These are phyloP conservation scores for Chydorus sphaericus DNA, from an alignment of 2,888 invertebrate species.

Conservation along the genomic window DNA sequence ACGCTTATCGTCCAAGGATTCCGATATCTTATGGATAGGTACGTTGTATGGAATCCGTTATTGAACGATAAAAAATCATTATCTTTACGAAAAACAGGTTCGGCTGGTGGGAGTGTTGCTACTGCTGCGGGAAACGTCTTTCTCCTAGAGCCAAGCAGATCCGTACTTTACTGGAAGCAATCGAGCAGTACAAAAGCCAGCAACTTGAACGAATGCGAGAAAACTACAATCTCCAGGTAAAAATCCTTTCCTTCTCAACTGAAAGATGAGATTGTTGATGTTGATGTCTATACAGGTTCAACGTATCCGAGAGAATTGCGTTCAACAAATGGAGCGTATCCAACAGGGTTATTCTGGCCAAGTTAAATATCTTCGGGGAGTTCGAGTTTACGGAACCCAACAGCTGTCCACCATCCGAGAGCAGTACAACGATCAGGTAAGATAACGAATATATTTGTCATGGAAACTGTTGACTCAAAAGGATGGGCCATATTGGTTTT, in stretches of 20 bases:
- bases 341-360: conserved; percentile 80
- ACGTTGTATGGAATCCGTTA: conserved; percentile 31
- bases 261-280: neutral
- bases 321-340: conserved; percentile 86
- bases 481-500: neutral
- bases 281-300: conserved; percentile 44
- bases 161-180: conserved; percentile 73
- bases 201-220: conserved; percentile 76
- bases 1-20: conserved; percentile 66
- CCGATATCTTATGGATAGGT: conserved; percentile 53
- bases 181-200: conserved; percentile 76
- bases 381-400: conserved; percentile 73
- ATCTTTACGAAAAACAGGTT: too few relatives aligned
- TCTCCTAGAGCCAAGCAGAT: conserved; percentile 67
- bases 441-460: too few relatives aligned
- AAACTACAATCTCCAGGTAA: conserved; percentile 77
- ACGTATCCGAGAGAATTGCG: conserved; percentile 82
- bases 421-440: conserved; percentile 84
- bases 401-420: conserved; percentile 68
- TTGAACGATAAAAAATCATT: neutral
- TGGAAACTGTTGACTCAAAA: too few relatives aligned
- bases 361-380: conserved; percentile 68
- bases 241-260: neutral
- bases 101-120: conserved; percentile 38
- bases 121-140: conserved; percentile 46